A percentile compares a stretch with the other conserved stretches of the same genome.
Conservation (phyloP, 2,888 invertebrate genomes). For the Platycheirus rosarum region DNA sequence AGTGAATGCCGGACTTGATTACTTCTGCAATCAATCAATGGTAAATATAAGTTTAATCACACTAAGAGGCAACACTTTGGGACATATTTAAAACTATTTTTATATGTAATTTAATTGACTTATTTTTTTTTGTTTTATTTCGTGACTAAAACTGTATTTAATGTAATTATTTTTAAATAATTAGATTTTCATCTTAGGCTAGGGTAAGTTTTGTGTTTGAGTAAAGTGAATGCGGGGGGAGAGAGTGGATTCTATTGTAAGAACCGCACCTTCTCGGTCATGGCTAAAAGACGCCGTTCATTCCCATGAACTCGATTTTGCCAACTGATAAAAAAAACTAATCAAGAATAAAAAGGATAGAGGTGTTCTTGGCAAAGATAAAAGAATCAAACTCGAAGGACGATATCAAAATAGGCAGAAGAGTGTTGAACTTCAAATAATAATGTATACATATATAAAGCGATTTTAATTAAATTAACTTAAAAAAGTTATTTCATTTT, state of each 20-base stretch:
- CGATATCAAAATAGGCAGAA: not conserved
- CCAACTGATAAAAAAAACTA: conserved; percentile 38
- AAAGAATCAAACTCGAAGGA: conserved; percentile 19
- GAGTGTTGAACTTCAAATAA: not conserved
- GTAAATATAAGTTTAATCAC: conserved; percentile 3
- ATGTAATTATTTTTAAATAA: conserved; percentile 4
- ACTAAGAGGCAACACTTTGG: no score
- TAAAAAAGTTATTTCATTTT: no score
- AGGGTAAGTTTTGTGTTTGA: not conserved
- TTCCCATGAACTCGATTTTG: conserved; percentile 63
- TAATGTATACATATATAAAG: not conserved
- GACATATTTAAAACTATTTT: not conserved
- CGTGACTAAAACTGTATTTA: conserved; percentile 11
- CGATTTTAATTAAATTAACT: no score
- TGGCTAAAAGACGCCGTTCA: conserved; percentile 38
- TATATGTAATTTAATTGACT: not conserved
- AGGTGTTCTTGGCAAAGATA: conserved; percentile 13
- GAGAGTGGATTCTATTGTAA: conserved; percentile 1
- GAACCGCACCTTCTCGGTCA: conserved; percentile 21
- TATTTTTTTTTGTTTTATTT: not conserved
- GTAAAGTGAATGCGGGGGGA: not conserved
- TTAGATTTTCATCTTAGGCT: not conserved
- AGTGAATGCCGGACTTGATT: conserved; percentile 14
- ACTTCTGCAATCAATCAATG: conserved; percentile 2
- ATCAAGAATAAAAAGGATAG: not conserved